Evolutionary conservation across 2,888 invertebrate species (phyloP), one percentile per base, ranked within the genome.

Genomic region (Sesia apiformis): DNA sequence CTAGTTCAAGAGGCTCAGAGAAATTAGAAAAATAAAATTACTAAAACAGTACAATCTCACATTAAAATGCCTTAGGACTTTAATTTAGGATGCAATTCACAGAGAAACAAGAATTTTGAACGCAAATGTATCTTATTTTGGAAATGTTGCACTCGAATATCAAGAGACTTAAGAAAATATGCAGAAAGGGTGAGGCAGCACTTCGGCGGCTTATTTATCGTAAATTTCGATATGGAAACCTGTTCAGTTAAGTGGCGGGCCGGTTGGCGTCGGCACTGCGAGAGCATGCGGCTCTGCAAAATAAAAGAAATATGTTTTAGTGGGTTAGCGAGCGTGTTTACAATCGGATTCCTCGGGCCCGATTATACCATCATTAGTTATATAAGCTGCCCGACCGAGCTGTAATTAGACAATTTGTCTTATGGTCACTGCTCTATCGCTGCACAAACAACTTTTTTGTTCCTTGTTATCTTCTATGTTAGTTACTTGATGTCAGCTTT

Each of bases 261-360:
- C 65, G 68, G 66, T 62, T 59, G 58, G 61, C 52, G 67, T 62
- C 61, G 72, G 67, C 71, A 70, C 69, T 69, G 74, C 72, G 75
- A 74, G 74, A 72, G 77, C 71, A 69, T 69, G 70, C 69, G 71
- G 72, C 77, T 72, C 67, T 66, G 81, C 85, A 85, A 86, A 87
- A 86, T 86, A 88, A 88, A 87, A 87, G 84, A 86, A 87, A 87
- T 88, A 85, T 85, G 82, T 87, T 88, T 89, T 88, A 88, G 87
- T 89, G 83, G 88, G 88, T 88, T 88, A 89, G 84, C 84, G 73
- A 85, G 83, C 79, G 77, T 84, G 83, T 86, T 87, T 84, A 85
- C 82, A 84, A 83, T 83, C 81, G 77, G 77, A 84, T 83, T 83
- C 81, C 80, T 74, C 67, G 61, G 72, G 66, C 64, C 62, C 74